phyloP scores from a whole-genome alignment of 1,140 invertebrate genomes.

The Uloborus diversus region DNA sequence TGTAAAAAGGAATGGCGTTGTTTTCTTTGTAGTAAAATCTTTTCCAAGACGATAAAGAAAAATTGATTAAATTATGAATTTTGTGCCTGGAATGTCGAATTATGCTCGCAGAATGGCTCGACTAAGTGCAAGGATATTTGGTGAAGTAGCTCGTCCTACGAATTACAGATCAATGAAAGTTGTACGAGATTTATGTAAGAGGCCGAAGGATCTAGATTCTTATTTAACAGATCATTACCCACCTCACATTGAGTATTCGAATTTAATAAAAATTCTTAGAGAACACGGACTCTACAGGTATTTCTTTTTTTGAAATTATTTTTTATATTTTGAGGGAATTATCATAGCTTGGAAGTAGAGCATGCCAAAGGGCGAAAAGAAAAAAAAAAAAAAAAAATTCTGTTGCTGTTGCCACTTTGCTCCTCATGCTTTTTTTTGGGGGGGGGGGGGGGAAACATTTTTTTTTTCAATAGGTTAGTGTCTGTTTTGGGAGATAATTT shows the following conservation, averaged over 20 bases:
- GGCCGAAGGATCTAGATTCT: slow-evolving; percentile 77
- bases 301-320: not conserved
- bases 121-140: slow-evolving; percentile 88
- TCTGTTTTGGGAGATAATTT: too few species aligned
- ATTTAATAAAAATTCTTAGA: slow-evolving; percentile 65
- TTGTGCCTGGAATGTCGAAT: slow-evolving; percentile 65
- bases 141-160: slow-evolving; percentile 76
- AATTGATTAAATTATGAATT: slow-evolving; percentile 40
- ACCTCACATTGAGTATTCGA: slow-evolving; percentile 77
- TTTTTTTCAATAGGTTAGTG: too few species aligned
- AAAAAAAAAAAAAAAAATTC: too few species aligned
- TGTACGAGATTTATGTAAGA: slow-evolving; percentile 78
- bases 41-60: too few species aligned
- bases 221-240: slow-evolving; percentile 88
- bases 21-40: too few species aligned
- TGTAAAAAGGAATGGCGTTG: too few species aligned
- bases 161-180: slow-evolving; percentile 70
- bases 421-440: too few species aligned
- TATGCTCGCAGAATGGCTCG: slow-evolving; percentile 87
- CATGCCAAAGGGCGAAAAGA: too few species aligned
- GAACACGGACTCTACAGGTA: slow-evolving; percentile 60
- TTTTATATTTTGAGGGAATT: too few species aligned
- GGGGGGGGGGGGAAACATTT: too few species aligned
- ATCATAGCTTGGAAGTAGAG: too few species aligned
- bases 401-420: too few species aligned